Evolutionary conservation across 2,888 invertebrate genomes (phyloP).

Genomic region (Aspidiotus rigidus): DNA sequence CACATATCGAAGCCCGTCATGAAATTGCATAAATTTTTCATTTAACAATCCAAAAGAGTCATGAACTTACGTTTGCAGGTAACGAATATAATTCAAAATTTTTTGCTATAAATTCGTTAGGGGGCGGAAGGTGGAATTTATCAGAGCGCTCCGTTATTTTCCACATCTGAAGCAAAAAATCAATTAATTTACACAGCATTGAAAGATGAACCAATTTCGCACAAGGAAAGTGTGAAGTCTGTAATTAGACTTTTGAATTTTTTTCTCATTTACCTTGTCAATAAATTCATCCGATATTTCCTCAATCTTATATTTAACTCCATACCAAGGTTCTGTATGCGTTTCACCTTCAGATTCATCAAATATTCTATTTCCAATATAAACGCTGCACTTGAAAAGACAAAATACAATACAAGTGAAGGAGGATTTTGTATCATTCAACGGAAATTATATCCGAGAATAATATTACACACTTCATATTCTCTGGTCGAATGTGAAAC

Average conservation of each 20-base stretch:
- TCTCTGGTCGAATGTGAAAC: slow-evolving; percentile 64
- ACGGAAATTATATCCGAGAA: not conserved
- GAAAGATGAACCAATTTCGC: too few relatives aligned
- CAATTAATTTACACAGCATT: too few relatives aligned
- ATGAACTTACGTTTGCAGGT: slow-evolving; percentile 46
- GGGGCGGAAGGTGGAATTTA: slow-evolving; percentile 64
- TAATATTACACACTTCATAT: slow-evolving; percentile 51
- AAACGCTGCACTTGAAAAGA: slow-evolving; percentile 48
- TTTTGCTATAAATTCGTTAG: slow-evolving; percentile 86
- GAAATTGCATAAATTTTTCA: not conserved
- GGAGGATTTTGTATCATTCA: not conserved
- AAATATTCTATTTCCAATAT: slow-evolving; percentile 69
- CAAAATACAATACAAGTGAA: not conserved
- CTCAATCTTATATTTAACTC: slow-evolving; percentile 71
- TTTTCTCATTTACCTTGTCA: slow-evolving; percentile 46
- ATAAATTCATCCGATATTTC: slow-evolving; percentile 57
- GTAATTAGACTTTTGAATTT: too few relatives aligned
- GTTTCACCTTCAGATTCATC: slow-evolving; percentile 56
- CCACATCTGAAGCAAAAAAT: slow-evolving; percentile 52
- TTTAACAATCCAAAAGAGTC: not conserved
- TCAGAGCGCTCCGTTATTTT: slow-evolving; percentile 52
- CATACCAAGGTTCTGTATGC: slow-evolving; percentile 72
- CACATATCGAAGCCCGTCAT: not conserved
- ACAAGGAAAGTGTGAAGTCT: too few relatives aligned
- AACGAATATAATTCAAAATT: slow-evolving; percentile 60